These are phyloP conservation scores for Ricordea florida DNA, from an alignment of 92 coral and sea anemone genomes.

Conservation along the genomic window DNA sequence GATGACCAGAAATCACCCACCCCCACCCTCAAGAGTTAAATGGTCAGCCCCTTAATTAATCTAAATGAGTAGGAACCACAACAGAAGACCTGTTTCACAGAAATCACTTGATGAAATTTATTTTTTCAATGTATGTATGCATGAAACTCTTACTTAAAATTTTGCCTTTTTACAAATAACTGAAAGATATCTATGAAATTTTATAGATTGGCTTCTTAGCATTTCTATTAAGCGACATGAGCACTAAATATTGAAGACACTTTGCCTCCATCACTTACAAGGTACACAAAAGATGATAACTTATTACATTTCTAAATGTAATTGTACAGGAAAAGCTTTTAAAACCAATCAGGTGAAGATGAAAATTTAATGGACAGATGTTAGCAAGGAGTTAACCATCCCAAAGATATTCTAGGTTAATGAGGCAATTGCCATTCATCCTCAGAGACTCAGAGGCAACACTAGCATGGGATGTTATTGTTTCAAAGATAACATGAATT, in stretches of 20 bases:
- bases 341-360: constrained; percentile 28
- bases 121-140: not conserved
- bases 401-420: constrained; percentile 1
- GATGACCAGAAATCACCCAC: too few relatives aligned
- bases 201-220: too few relatives aligned
- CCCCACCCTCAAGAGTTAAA: too few relatives aligned
- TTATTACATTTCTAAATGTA: constrained; percentile 10
- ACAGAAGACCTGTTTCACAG: constrained; percentile 20
- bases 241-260: not conserved
- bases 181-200: constrained; percentile 16
- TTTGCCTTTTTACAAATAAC: constrained; percentile 15
- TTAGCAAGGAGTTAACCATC: constrained; percentile 14
- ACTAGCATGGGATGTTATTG: constrained; percentile 7
- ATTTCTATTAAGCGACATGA: constrained; percentile 9
- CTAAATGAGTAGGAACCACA: constrained; percentile 7
- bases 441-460: constrained; percentile 23
- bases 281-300: constrained; percentile 20
- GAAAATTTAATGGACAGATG: constrained; percentile 9
- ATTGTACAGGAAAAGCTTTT: constrained; percentile 14
- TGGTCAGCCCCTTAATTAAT: constrained; percentile 5
- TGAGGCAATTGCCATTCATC: constrained; percentile 26
- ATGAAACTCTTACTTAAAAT: constrained; percentile 5
- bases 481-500: constrained; percentile 11
- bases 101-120: constrained; percentile 5
- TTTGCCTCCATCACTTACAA: constrained; percentile 19